These are phyloP conservation scores for Pituophis catenifer DNA, from an alignment of 2,113 vertebrate genomes.

Conservation along the genomic window DNA sequence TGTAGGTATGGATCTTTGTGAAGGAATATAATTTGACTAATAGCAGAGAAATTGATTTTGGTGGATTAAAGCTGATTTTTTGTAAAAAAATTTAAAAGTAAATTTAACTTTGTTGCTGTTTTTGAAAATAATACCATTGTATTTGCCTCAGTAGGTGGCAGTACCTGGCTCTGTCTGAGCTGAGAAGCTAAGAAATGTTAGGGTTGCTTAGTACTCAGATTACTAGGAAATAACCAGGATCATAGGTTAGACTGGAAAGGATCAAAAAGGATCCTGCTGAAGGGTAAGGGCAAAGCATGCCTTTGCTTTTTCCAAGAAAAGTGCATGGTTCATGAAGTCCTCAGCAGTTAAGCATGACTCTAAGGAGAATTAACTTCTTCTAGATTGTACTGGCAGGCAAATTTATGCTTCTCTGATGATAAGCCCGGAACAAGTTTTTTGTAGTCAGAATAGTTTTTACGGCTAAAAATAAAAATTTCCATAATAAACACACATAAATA, in stretches of 20 bases:
- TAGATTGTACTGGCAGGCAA: neutral
- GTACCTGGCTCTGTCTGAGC: neutral
- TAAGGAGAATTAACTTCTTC: neutral
- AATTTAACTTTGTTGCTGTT: neutral
- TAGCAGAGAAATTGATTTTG: neutral
- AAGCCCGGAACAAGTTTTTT: neutral
- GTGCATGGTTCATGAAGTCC: neutral
- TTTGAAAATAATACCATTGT: neutral
- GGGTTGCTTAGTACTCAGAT: neutral
- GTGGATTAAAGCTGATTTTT: neutral
- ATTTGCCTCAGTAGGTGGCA: neutral
- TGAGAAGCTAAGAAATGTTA: neutral
- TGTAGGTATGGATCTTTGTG: neutral
- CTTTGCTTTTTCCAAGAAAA: neutral
- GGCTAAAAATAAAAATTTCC: neutral
- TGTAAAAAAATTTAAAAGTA: neutral
- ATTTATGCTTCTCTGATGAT: neutral
- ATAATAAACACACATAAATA: neutral
- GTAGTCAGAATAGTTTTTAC: neutral
- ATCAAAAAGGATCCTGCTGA: neutral
- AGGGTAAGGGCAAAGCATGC: neutral
- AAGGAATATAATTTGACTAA: neutral
- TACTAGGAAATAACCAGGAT: neutral
- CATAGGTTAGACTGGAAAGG: neutral
- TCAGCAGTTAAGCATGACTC: neutral